Evolutionary conservation across 2,888 invertebrate genomes (phyloP).

Genomic region (Drosophila mettleri): DNA sequence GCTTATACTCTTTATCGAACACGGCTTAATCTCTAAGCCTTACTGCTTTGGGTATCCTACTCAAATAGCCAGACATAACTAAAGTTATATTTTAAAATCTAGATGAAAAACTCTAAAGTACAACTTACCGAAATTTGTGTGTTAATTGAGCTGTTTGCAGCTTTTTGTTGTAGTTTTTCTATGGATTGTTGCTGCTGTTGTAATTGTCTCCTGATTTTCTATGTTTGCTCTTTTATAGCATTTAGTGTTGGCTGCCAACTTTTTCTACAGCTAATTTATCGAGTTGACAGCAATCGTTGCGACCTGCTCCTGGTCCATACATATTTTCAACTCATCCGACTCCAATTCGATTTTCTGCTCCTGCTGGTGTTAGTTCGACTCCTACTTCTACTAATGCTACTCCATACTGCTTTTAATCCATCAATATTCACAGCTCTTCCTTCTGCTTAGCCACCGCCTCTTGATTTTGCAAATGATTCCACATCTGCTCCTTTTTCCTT

Average conservation of each 20-base stretch:
- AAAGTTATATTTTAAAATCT: neutral
- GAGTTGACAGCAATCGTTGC: conserved; percentile 30
- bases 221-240: conserved; percentile 66
- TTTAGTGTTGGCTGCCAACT: conserved; percentile 72
- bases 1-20: neutral
- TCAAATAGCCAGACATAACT: neutral
- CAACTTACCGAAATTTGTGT: conserved; percentile 29
- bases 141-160: conserved; percentile 69
- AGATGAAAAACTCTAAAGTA: neutral
- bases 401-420: neutral
- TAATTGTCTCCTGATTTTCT: conserved; percentile 31
- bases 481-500: too few relatives aligned
- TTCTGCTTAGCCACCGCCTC: neutral
- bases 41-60: neutral
- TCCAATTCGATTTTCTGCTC: neutral
- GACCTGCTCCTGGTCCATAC: conserved; percentile 13
- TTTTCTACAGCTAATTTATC: conserved; percentile 57
- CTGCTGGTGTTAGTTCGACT: neutral
- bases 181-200: conserved; percentile 12
- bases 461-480: neutral
- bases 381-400: neutral
- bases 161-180: conserved; percentile 30
- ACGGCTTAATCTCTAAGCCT: neutral
- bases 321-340: neutral
- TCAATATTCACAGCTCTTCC: neutral